A percentile compares a stretch with the other conserved stretches of the same genome.
phyloP scores from a whole-genome alignment of 1,140 invertebrate genomes.

The Apis dorsata region DNA sequence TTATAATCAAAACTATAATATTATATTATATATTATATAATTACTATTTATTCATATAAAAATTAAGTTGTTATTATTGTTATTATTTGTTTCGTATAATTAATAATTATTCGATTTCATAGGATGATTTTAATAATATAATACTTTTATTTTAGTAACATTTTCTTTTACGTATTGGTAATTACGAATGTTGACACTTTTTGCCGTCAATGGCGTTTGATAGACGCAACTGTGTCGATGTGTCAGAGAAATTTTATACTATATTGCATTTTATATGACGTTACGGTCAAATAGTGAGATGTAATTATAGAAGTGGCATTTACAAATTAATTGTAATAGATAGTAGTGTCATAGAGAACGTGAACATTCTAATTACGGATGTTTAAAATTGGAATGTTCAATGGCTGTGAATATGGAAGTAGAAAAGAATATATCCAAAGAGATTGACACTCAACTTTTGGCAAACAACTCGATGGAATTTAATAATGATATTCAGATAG shows the following conservation, averaged over 20 bases:
- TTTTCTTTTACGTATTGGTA: slow-evolving; percentile 28
- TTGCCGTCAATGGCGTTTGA: slow-evolving; percentile 43
- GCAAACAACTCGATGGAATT: slow-evolving; percentile 33
- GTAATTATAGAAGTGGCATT: slow-evolving; percentile 53
- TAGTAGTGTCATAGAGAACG: slow-evolving; percentile 41
- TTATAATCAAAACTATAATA: not conserved
- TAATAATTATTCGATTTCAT: not conserved
- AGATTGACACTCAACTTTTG: slow-evolving; percentile 47
- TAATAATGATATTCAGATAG: slow-evolving; percentile 29
- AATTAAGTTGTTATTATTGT: too few relatives aligned
- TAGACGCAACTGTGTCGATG: slow-evolving; percentile 54
- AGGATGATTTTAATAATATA: not conserved
- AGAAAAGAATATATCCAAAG: slow-evolving; percentile 46
- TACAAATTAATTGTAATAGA: slow-evolving; percentile 35
- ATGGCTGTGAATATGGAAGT: slow-evolving; percentile 64
- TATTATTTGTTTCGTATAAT: not conserved
- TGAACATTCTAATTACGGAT: slow-evolving; percentile 51
- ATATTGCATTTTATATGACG: slow-evolving; percentile 52
- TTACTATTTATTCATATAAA: not conserved
- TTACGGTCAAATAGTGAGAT: slow-evolving; percentile 30
- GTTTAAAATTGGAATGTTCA: slow-evolving; percentile 63
- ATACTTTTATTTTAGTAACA: slow-evolving; percentile 2
- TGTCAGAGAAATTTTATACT: slow-evolving; percentile 53
- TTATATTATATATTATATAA: not conserved
- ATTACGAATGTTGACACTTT: slow-evolving; percentile 53